Percentiles rank a stretch among this genome's conserved stretches.
These are phyloP conservation scores for Ochropleura leucogaster DNA, from an alignment of 2,888 invertebrate genomes.

Conservation along the genomic window DNA sequence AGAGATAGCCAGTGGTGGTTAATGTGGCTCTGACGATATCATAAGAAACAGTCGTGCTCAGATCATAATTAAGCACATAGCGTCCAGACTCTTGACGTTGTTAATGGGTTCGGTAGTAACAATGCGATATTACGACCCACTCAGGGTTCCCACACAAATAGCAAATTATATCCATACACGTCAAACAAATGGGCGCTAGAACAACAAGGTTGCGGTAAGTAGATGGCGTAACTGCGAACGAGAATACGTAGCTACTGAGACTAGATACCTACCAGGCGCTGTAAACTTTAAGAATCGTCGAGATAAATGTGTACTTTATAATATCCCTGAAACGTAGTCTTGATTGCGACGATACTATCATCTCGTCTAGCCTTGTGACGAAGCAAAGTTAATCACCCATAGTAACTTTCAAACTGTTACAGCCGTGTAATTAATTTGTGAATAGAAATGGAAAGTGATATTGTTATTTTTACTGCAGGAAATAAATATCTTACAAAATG, in stretches of 20 bases:
- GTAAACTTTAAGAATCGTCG: conserved; percentile 39
- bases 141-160: conserved; percentile 82
- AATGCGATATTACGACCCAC: conserved; percentile 85
- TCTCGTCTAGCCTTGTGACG: conserved; percentile 65
- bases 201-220: conserved; percentile 82
- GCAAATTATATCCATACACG: conserved; percentile 83
- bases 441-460: conserved; percentile 68
- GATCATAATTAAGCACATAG: conserved; percentile 75
- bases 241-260: conserved; percentile 70
- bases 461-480: conserved; percentile 63
- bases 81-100: conserved; percentile 77
- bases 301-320: conserved; percentile 56
- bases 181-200: conserved; percentile 81
- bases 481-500: conserved; percentile 68
- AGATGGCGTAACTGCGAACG: conserved; percentile 76
- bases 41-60: conserved; percentile 76
- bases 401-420: conserved; percentile 62
- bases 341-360: conserved; percentile 54
- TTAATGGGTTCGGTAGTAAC: conserved; percentile 82
- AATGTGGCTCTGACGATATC: conserved; percentile 69
- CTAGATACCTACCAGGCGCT: conserved; percentile 60
- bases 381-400: conserved; percentile 43
- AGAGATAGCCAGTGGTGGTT: conserved; percentile 65
- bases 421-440: conserved; percentile 60
- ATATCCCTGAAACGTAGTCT: conserved; percentile 56